phyloP scores from a whole-genome alignment of 2,797 vertebrate genomes.

The Pseudochirops cupreus region DNA sequence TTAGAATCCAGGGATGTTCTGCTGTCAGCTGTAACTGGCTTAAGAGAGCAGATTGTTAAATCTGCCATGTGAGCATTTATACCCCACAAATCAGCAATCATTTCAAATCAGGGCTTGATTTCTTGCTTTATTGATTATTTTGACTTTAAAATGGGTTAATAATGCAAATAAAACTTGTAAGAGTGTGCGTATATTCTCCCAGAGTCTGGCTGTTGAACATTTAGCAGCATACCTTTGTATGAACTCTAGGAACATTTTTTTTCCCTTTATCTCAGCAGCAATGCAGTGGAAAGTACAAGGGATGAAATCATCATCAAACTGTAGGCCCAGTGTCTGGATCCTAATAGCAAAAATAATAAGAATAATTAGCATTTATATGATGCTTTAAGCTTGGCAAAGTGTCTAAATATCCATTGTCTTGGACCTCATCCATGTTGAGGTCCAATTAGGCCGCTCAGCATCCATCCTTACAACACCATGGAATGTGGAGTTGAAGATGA shows the following conservation, averaged over 20 bases:
- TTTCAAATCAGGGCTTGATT: background rate
- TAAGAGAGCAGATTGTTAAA: background rate
- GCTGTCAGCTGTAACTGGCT: background rate
- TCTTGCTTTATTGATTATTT: background rate
- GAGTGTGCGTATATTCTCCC: background rate
- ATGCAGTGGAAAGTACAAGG: background rate
- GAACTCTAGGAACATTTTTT: background rate
- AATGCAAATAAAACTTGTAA: background rate
- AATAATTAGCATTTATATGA: background rate
- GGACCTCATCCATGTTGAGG: background rate
- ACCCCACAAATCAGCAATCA: background rate
- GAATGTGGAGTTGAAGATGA: background rate
- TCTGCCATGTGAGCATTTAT: background rate
- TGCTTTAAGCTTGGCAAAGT: background rate
- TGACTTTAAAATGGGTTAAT: background rate
- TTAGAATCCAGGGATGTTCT: background rate
- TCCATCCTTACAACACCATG: background rate
- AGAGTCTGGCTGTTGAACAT: background rate
- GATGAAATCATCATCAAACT: background rate
- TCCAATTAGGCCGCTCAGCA: background rate
- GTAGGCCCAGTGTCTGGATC: background rate
- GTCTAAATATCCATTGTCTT: background rate
- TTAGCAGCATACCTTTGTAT: background rate
- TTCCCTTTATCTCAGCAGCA: background rate
- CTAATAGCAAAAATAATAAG: background rate